These are phyloP conservation scores for Sitophilus oryzae DNA, from an alignment of 1,140 invertebrate genomes.

Conservation along the genomic window DNA sequence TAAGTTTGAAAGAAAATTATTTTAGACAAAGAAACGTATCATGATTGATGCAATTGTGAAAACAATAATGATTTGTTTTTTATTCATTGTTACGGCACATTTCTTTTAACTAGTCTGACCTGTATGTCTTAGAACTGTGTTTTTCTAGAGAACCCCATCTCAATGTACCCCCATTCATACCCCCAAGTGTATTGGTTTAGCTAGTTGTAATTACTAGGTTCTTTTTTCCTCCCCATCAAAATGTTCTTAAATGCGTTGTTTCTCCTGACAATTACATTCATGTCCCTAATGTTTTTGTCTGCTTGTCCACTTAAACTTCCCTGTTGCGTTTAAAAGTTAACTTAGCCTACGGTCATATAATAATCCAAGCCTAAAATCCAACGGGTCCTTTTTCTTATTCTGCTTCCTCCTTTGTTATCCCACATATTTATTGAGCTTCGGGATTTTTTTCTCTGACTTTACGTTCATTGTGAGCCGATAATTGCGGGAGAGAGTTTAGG, in stretches of 20 bases:
- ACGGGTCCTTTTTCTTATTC: too few species aligned
- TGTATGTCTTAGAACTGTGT: too few species aligned
- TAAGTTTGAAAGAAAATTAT: too few species aligned
- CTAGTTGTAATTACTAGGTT: slow-evolving; percentile 4
- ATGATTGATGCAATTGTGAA: too few species aligned
- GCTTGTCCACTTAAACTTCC: slow-evolving; percentile 21
- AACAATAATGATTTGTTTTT: too few species aligned
- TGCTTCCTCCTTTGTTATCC: slow-evolving; percentile 10
- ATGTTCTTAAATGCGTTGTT: slow-evolving; percentile 23
- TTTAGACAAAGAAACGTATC: too few species aligned
- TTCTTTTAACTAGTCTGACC: too few species aligned
- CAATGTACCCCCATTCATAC: not conserved
- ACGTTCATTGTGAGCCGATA: slow-evolving; percentile 7
- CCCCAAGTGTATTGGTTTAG: slow-evolving; percentile 8
- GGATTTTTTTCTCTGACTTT: not conserved
- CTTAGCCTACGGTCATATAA: slow-evolving; percentile 10
- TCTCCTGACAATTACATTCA: slow-evolving; percentile 26
- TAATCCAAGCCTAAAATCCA: slow-evolving; percentile 8
- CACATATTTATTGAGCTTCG: slow-evolving; percentile 15
- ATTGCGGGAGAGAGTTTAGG: slow-evolving; percentile 8
- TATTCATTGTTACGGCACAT: too few species aligned
- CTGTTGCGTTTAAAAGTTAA: slow-evolving; percentile 8
- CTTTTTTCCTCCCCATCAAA: slow-evolving; percentile 10
- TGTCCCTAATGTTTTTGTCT: slow-evolving; percentile 21
- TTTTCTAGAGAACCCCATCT: not conserved